Evolutionary conservation across 2,113 vertebrate genomes (phyloP).

Genomic region (Sander vitreus): DNA sequence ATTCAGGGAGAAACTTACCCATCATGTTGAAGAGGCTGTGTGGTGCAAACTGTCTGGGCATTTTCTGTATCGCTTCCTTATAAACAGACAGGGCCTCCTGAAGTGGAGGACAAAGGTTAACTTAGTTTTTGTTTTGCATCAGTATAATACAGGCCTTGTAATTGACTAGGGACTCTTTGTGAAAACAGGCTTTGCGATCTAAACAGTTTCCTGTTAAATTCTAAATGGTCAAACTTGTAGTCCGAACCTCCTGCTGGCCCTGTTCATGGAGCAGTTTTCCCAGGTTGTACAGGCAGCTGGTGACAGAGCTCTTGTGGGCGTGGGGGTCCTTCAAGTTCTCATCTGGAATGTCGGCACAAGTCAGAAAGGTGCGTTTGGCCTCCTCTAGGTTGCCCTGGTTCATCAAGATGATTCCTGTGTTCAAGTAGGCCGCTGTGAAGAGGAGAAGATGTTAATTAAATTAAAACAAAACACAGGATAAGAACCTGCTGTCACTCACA

Average conservation of each 20-base stretch:
- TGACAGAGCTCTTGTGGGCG: slow-evolving; percentile 97
- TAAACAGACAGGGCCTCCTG: slow-evolving; percentile 95
- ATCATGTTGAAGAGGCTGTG: slow-evolving; percentile 99
- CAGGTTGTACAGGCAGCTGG: slow-evolving; percentile 98
- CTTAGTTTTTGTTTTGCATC: slow-evolving; percentile 7
- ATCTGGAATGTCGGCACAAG: slow-evolving; percentile 97
- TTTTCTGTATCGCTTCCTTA: slow-evolving; percentile 97
- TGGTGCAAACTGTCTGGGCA: slow-evolving; percentile 97
- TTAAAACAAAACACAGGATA: background rate
- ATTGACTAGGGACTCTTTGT: slow-evolving; percentile 1
- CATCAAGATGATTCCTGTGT: slow-evolving; percentile 98
- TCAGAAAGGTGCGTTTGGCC: slow-evolving; percentile 93
- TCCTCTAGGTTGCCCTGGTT: slow-evolving; percentile 95
- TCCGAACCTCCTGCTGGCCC: slow-evolving; percentile 92
- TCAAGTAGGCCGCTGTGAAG: slow-evolving; percentile 94
- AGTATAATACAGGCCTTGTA: background rate
- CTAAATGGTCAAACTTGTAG: background rate
- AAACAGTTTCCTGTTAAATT: background rate
- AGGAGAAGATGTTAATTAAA: background rate
- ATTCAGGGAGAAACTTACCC: slow-evolving; percentile 86
- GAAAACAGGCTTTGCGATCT: background rate
- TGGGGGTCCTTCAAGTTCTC: slow-evolving; percentile 99
- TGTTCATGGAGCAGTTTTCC: slow-evolving; percentile 97
- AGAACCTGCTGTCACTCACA: background rate
- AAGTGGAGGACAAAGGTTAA: background rate